These are phyloP conservation scores for Amiota mariae DNA, from an alignment of 2,888 invertebrate genomes.

Conservation along the genomic window DNA sequence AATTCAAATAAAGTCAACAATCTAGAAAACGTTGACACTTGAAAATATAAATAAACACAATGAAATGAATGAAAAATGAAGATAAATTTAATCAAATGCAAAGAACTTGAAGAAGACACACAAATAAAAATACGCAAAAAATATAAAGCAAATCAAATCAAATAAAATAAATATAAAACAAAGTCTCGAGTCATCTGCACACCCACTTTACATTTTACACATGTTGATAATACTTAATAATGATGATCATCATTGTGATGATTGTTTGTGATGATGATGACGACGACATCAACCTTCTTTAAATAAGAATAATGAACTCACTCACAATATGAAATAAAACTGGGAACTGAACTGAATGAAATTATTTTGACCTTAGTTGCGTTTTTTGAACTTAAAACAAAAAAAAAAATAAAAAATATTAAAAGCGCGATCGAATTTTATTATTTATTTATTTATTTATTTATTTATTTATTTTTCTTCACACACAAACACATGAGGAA, in stretches of 20 bases:
- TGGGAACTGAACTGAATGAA: conserved; percentile 38
- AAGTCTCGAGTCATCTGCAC: conserved; percentile 37
- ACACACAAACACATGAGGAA: conserved; percentile 47
- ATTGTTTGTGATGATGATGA: background rate
- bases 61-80: conserved; percentile 21
- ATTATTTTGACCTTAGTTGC: conserved; percentile 58
- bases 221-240: no score
- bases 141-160: no score
- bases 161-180: background rate
- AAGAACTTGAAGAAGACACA: conserved; percentile 35
- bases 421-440: conserved; percentile 33
- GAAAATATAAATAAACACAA: conserved; percentile 28
- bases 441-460: conserved; percentile 39
- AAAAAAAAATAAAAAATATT: conserved; percentile 36
- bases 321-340: no score
- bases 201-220: conserved; percentile 54
- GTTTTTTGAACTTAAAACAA: conserved; percentile 59
- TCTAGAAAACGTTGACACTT: conserved; percentile 9
- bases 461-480: conserved; percentile 51
- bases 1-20: conserved; percentile 3
- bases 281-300: no score
- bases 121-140: background rate
- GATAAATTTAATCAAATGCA: conserved; percentile 38
- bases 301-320: no score
- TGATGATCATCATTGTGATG: background rate